These are phyloP conservation scores for Halesus radiatus DNA, from an alignment of 1,140 invertebrate genomes.

Conservation along the genomic window DNA sequence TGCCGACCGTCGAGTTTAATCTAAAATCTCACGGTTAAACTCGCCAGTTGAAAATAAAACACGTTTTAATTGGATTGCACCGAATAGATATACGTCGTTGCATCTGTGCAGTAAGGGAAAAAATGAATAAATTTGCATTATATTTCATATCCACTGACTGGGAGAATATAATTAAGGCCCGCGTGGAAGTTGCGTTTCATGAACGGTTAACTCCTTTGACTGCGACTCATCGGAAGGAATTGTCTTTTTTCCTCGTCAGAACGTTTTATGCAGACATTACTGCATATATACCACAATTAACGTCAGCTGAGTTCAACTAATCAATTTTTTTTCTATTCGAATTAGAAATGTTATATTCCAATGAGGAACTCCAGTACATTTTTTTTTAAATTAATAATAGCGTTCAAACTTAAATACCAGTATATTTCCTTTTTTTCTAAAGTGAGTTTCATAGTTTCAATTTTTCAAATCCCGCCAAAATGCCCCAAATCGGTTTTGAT, in stretches of 20 bases:
- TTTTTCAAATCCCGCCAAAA: no score
- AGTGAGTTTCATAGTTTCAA: no score
- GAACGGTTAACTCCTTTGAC: slow-evolving; percentile 57
- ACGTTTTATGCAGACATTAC: background rate
- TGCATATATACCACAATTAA: no score
- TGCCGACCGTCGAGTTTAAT: slow-evolving; percentile 18
- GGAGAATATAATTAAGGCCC: slow-evolving; percentile 57
- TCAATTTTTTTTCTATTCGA: no score
- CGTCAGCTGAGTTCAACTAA: no score
- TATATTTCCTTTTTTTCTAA: no score
- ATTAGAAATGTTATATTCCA: no score
- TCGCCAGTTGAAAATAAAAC: slow-evolving; percentile 41
- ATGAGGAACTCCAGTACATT: no score
- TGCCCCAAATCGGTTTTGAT: no score
- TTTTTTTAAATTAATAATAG: no score
- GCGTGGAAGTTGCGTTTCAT: slow-evolving; percentile 52
- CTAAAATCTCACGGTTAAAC: slow-evolving; percentile 39
- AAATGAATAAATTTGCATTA: slow-evolving; percentile 59
- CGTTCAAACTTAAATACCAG: no score
- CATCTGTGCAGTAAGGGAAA: slow-evolving; percentile 51
- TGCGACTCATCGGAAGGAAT: slow-evolving; percentile 26
- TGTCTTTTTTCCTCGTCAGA: background rate
- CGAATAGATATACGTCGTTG: slow-evolving; percentile 48
- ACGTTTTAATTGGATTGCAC: slow-evolving; percentile 45
- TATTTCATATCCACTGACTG: slow-evolving; percentile 58